Evolutionary conservation across 2,113 vertebrate species (phyloP).

Genomic region (Formicarius rufipectus): DNA sequence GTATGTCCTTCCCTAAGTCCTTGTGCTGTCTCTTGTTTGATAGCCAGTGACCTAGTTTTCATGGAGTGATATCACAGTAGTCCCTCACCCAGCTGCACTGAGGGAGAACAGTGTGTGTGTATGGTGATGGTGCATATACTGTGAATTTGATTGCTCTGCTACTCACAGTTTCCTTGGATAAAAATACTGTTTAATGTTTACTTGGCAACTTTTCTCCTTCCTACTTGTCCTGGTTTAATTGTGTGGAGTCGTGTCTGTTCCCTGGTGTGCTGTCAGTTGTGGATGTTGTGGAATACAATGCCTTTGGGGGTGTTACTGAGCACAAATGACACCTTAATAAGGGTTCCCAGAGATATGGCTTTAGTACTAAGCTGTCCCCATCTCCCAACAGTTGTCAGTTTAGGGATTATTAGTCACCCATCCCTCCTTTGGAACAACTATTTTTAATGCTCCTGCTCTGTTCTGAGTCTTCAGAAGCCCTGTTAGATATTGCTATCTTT

Average conservation of each 20-base stretch:
- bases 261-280: not conserved
- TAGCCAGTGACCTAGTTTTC: constrained; percentile 12
- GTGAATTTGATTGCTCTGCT: not conserved
- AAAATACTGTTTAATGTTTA: not conserved
- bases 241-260: not conserved
- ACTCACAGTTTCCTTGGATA: not conserved
- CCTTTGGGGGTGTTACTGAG: not conserved
- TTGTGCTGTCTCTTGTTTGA: not conserved
- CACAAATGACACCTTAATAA: not conserved
- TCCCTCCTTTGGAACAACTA: not conserved
- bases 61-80: not conserved
- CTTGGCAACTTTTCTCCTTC: not conserved
- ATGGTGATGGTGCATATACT: not conserved
- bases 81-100: not conserved
- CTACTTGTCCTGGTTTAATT: not conserved
- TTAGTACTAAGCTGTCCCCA: not conserved
- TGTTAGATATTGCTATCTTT: not conserved
- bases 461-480: not conserved
- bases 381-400: not conserved
- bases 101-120: not conserved
- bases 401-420: not conserved
- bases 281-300: not conserved
- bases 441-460: not conserved
- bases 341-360: not conserved
- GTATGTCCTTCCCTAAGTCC: not conserved